Evolutionary conservation across 1,140 invertebrate species (phyloP), one percentile per base, ranked within the genome.

Genomic region (Saxidomus purpurata): DNA sequence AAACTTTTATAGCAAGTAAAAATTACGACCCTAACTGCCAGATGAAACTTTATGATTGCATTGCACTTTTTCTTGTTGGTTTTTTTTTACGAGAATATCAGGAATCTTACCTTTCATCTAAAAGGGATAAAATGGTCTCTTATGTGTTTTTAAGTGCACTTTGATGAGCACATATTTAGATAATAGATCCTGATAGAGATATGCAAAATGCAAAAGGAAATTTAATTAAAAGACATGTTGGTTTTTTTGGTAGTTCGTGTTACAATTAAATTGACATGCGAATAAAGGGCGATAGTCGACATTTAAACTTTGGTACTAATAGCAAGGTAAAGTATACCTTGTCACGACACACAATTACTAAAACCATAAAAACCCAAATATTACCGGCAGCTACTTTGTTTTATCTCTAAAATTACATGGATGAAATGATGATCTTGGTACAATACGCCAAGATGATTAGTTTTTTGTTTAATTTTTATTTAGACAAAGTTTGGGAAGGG

Each of bases 241-340:
- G n/a, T 47, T 76, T 76, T 15, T 76, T 71, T 71, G 67, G 13
- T 11, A 6, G 25, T 8, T 67, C 8, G 63, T 67, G 34, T 71
- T 71, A 38, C 67, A 38, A 71, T 71, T 71, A 38, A 71, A 71
- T 38, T 71, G 67, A 71, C 36, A 71, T 71, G 17, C 19, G 67
- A 38, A 38, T 71, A 71, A 71, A 71, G 22, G 13, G 34, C 34
- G 36, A 19, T 28, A 36, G 13, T 17, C 34, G n/a, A 71, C 8
- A 28, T 71, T 40, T 71, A 31, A 28, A 34, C 63, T 36, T 67
- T 31, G 15, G 13, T 38, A 40, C 34, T 22, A 19, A 19, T 19
- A 36, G 2, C 22, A 17, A 36, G 38, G 17, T 40, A 36, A 38
- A 71, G 67, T 71, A 22, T 28, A 22, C 28, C 28, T 67, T 67